Base-by-base conservation (phyloP, 2,888 invertebrate species). In the Busseola fusca region DNA sequence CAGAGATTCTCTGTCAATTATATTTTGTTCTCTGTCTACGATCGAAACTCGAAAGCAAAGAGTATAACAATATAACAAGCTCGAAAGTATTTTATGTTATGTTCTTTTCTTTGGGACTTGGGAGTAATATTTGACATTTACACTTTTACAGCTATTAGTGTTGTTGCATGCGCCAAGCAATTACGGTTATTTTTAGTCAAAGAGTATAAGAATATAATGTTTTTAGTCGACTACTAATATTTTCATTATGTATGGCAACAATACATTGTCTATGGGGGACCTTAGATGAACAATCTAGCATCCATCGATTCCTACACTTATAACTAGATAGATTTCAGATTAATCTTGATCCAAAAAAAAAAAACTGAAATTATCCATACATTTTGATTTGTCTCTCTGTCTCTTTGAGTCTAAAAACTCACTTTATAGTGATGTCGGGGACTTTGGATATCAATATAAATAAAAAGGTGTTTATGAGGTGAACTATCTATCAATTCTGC, bases 131-230 rank as follows among this genome's bases (percentile, higher is more conserved):
- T 25, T 25, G 27, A 45, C 1, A 40, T 63, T 72, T 34, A 58
- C 57, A 42, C 3, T 34, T 4, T 5, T 34, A 3, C 14, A 37
- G 5, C 27, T 58, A n/a, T 37, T 73, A 58, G 50, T 52, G 73
- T n/a, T 58, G 57, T 4, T 3, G 3, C 16, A 30, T 30, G 16
- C 21, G 25, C 6, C 1, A 30, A 1, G 1, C 21, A 25, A 4
- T 42, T 57, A 16, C 57, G 50, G 72, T 64, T 64, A 27, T 48
- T 59, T 74, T 74, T 74, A 54, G 74, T 48, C 59, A n/a, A n/a
- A n/a, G n/a, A n/a, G n/a, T n/a, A n/a, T n/a, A n/a, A n/a, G n/a
- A n/a, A n/a, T n/a, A n/a, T n/a, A n/a, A n/a, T n/a, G n/a, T n/a
- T n/a, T n/a, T n/a, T 74, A 54, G 74, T 48, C 59, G 65, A 72